Base-by-base conservation (phyloP, 2,888 invertebrate species). In the Thera britannica region DNA sequence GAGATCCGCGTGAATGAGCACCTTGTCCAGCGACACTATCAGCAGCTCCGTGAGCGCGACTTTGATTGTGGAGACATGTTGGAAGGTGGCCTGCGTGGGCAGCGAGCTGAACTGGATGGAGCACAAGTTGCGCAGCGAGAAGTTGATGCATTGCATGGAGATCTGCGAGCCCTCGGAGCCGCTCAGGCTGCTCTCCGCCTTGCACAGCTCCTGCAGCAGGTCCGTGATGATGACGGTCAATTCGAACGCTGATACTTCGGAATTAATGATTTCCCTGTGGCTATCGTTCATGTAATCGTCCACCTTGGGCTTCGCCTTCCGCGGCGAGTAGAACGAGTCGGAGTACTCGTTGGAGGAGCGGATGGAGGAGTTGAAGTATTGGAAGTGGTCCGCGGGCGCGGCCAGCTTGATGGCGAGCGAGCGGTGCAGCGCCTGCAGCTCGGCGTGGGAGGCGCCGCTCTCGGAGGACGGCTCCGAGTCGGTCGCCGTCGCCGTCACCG, bases 121-220 rank as follows among this genome's bases (percentile, higher is more conserved):
- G 82, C 95, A 95, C 0, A 96, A 81, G 64, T 95, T 95, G 62
- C 95, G 94, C 48, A 95, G 74, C 0, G 95, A 90, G 75, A 96
- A 96, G 78, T 95, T 95, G 0, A 95, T 88, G 38, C 95, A 94
- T 71, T 95, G 95, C 76, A 95, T 91, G 0, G 95, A 94, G 65
- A 94, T 92, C 71, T 93, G 94, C 0, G 94, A 93, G 0, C 94
- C 94, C 69, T 94, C 94, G 0, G 95, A 90, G 0, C 93, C 92
- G 0, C 93, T 89, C 0, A 94, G 81, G 63, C 93, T 90, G 76
- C 90, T 91, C 71, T 95, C 95, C 8, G 94, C 92, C 62, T 92
- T 92, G 55, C 95, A 94, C 48, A 95, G 77, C 64, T 94, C 94
- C 67, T 94, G 94, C 2, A 95, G 82, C 55, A 95, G 79, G 68